Evolutionary conservation across 2,113 vertebrate genomes (phyloP).

Genomic region (Etia nguti): DNA sequence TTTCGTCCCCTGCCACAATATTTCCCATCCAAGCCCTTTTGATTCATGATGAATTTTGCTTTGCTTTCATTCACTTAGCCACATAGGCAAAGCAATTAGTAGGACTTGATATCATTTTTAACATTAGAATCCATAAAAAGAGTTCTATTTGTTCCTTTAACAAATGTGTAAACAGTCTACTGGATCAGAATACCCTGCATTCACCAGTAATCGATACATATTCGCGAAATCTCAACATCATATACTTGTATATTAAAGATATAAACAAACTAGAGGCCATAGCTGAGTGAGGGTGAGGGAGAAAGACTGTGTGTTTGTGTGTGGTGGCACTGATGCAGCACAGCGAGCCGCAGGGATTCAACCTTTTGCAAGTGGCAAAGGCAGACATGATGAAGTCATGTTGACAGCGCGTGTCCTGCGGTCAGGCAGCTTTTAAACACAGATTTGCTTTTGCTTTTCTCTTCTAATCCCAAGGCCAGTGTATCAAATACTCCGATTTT

Average conservation of each 20-base stretch:
- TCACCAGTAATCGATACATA: not conserved
- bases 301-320: not conserved
- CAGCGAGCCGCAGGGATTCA: conserved; percentile 55
- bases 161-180: not conserved
- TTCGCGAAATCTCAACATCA: not conserved
- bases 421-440: conserved; percentile 48
- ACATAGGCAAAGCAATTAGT: not conserved
- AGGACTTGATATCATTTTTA: not conserved
- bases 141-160: not conserved
- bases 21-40: not conserved
- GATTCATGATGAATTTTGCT: not conserved
- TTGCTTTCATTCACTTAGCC: not conserved
- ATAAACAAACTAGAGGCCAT: conserved; percentile 31
- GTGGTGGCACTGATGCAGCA: conserved; percentile 48
- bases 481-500: conserved; percentile 23
- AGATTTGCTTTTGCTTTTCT: conserved; percentile 46
- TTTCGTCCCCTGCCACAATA: not conserved
- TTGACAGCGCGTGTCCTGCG: conserved; percentile 62
- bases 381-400: conserved; percentile 69
- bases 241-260: conserved; percentile 8
- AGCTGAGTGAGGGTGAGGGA: not conserved
- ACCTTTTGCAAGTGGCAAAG: conserved; percentile 73
- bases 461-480: conserved; percentile 27
- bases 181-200: not conserved
- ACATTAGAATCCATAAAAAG: not conserved